Conservation (phyloP, 1,140 invertebrate species). For the Pentalonia nigronervosa region DNA sequence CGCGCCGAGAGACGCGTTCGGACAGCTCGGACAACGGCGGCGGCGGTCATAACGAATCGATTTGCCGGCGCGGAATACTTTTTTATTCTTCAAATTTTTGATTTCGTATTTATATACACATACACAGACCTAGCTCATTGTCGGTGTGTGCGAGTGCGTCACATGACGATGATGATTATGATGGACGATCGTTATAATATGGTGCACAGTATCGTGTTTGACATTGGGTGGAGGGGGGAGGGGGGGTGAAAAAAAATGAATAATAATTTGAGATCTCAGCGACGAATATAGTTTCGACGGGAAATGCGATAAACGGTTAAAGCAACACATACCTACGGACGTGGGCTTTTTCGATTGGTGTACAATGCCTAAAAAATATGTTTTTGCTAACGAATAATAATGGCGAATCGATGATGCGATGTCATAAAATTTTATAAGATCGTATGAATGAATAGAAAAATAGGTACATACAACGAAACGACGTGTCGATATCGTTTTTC, state of each 20-base stretch:
- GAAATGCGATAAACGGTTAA: not conserved
- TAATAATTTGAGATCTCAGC: not conserved
- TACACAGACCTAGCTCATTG: not conserved
- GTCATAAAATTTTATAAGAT: too few species aligned
- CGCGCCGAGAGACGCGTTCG: not conserved
- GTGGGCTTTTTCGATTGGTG: too few species aligned
- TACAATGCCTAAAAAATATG: too few species aligned
- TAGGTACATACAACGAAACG: too few species aligned
- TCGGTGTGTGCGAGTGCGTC: not conserved
- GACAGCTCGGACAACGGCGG: not conserved
- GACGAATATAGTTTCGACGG: not conserved
- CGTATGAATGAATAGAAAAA: too few species aligned
- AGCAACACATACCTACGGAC: too few species aligned
- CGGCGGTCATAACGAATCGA: not conserved
- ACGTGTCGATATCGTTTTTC: too few species aligned
- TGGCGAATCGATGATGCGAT: too few species aligned
- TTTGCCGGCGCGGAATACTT: not conserved
- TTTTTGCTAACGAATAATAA: too few species aligned
- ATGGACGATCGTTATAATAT: not conserved
- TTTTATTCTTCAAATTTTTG: not conserved
- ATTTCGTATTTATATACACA: not conserved
- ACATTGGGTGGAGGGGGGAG: too few species aligned
- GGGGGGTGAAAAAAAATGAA: not conserved
- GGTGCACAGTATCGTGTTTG: not conserved
- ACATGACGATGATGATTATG: too few species aligned